Conservation (phyloP, 2,113 vertebrate species). For the Rissa tridactyla region DNA sequence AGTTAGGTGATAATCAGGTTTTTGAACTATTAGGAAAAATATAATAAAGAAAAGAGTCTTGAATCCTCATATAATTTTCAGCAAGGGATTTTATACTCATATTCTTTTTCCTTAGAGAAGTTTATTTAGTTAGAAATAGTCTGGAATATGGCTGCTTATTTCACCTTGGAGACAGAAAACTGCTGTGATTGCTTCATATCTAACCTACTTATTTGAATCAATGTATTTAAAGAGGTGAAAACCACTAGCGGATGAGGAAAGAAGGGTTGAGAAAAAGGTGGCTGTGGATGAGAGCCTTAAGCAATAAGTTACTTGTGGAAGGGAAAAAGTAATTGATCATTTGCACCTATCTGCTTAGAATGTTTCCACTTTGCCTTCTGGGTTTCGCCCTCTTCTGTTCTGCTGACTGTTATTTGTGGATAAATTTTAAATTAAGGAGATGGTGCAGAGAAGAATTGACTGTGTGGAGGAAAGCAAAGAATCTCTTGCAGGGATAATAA, state of each 20-base stretch:
- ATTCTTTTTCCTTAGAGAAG: not conserved
- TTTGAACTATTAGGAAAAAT: not conserved
- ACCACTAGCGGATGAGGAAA: not conserved
- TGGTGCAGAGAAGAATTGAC: not conserved
- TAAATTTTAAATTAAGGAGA: not conserved
- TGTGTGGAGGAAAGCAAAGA: not conserved
- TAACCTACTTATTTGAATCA: constrained; percentile 21
- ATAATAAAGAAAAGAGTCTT: not conserved
- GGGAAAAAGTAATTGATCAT: not conserved
- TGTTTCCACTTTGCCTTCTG: not conserved
- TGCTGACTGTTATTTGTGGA: not conserved
- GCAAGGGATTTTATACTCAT: not conserved
- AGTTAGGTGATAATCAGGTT: not conserved
- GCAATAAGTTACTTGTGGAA: not conserved
- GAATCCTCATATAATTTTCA: not conserved
- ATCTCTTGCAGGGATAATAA: constrained; percentile 4
- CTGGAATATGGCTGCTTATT: not conserved
- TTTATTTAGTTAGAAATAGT: constrained; percentile 5
- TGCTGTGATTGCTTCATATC: not conserved
- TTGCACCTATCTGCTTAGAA: not conserved
- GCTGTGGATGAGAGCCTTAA: not conserved
- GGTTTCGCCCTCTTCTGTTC: not conserved
- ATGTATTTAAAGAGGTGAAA: constrained; percentile 27
- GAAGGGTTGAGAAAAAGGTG: not conserved
- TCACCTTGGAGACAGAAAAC: constrained; percentile 15